phyloP scores from a whole-genome alignment of 2,113 vertebrate species.

The Plectropomus leopardus region DNA sequence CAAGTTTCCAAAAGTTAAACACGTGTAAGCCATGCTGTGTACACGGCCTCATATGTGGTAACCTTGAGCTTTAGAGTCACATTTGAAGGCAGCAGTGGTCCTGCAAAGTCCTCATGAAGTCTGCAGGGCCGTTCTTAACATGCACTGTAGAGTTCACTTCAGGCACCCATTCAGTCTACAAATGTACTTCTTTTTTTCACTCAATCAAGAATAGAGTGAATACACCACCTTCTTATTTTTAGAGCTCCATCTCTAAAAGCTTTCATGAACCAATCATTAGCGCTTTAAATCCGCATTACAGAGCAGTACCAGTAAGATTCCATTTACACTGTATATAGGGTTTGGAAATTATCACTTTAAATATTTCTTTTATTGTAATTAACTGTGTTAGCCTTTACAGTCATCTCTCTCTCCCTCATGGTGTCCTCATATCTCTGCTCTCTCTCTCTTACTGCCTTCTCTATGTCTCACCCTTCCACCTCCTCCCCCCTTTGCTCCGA shows the following conservation, averaged over 20 bases:
- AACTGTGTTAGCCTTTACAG: background rate
- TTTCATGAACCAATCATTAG: background rate
- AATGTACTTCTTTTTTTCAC: too few species aligned
- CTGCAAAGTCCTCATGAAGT: too few species aligned
- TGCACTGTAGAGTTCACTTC: too few species aligned
- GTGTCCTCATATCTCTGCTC: background rate
- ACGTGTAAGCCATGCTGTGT: too few species aligned
- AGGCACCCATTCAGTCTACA: too few species aligned
- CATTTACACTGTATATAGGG: too few species aligned
- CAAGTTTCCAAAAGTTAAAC: too few species aligned
- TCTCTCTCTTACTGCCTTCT: background rate
- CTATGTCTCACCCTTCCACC: background rate
- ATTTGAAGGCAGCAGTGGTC: too few species aligned
- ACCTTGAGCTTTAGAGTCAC: too few species aligned
- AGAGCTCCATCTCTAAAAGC: background rate
- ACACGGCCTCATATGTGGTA: too few species aligned
- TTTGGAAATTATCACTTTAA: constrained; percentile 12
- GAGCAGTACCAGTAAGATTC: too few species aligned
- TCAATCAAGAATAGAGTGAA: background rate
- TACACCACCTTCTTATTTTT: background rate
- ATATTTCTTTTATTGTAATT: background rate
- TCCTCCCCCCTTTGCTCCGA: background rate
- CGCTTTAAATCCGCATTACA: background rate
- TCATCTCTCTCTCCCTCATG: background rate
- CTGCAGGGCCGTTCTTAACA: too few species aligned